Percentiles rank a stretch among this genome's conserved stretches.
These are phyloP conservation scores for Tachysurus fulvidraco DNA, from an alignment of 2,113 vertebrate species.

Conservation along the genomic window DNA sequence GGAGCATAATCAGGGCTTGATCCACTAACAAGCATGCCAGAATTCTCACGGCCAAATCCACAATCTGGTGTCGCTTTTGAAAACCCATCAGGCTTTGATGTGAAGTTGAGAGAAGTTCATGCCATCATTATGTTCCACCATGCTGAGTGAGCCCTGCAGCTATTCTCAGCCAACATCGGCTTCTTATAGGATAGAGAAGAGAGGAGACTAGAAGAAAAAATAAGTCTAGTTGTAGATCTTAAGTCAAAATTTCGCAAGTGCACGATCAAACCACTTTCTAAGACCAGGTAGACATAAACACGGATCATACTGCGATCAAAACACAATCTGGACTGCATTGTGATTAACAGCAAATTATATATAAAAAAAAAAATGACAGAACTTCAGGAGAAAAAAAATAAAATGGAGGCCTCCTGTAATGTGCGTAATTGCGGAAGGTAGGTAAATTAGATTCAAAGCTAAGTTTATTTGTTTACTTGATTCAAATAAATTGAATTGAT, in stretches of 20 bases:
- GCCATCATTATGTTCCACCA: slow-evolving; percentile 29
- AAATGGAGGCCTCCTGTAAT: not conserved
- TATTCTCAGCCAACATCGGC: not conserved
- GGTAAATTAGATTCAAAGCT: not conserved
- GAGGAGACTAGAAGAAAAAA: not conserved
- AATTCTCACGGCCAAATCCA: slow-evolving; percentile 9
- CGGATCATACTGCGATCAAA: not conserved
- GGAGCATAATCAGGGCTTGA: slow-evolving; percentile 25
- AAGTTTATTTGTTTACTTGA: not conserved
- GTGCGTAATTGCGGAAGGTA: not conserved
- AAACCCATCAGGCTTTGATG: slow-evolving; percentile 36
- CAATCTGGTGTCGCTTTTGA: slow-evolving; percentile 19
- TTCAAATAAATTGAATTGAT: not conserved
- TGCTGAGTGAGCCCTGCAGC: slow-evolving; percentile 37
- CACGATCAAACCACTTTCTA: not conserved
- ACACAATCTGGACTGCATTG: not conserved
- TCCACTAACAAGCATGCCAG: slow-evolving; percentile 18
- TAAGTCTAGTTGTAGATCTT: not conserved
- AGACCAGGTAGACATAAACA: not conserved
- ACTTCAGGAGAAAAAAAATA: not conserved
- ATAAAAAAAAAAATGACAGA: not conserved
- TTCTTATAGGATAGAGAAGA: not conserved
- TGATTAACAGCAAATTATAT: not conserved
- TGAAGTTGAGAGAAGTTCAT: slow-evolving; percentile 26
- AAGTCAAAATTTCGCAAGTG: not conserved